These are phyloP conservation scores for Venustaconcha ellipsiformis DNA, from an alignment of 1,140 invertebrate species.

Conservation along the genomic window DNA sequence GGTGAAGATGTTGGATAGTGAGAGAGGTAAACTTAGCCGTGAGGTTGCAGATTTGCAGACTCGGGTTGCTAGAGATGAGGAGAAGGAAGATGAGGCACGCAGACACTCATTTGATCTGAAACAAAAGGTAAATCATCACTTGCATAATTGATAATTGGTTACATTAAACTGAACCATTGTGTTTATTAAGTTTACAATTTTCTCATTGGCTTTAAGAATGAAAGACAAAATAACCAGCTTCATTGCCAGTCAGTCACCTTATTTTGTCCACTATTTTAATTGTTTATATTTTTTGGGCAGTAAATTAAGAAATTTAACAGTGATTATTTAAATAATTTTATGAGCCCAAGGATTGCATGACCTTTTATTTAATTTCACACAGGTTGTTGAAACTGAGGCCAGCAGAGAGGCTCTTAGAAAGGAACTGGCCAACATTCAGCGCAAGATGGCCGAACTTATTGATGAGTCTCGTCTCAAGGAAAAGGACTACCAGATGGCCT, in stretches of 20 bases:
- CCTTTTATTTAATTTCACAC: slow-evolving; percentile 66
- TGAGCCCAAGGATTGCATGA: not conserved
- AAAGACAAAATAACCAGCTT: too few relatives aligned
- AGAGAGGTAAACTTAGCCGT: slow-evolving; percentile 66
- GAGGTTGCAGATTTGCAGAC: slow-evolving; percentile 86
- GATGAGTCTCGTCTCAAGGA: slow-evolving; percentile 66
- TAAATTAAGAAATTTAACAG: too few relatives aligned
- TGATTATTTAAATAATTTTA: not conserved
- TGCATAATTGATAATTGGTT: too few relatives aligned
- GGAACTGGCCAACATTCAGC: slow-evolving; percentile 66
- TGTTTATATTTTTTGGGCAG: too few relatives aligned
- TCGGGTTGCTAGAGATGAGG: slow-evolving; percentile 80
- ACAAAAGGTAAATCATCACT: slow-evolving; percentile 59
- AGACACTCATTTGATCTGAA: slow-evolving; percentile 66
- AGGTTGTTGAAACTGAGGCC: slow-evolving; percentile 85
- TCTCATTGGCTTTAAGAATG: too few relatives aligned
- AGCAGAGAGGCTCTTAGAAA: slow-evolving; percentile 75
- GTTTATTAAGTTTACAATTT: too few relatives aligned
- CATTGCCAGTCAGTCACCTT: too few relatives aligned
- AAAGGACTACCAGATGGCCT: slow-evolving; percentile 65
- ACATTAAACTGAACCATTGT: too few relatives aligned
- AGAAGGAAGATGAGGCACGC: slow-evolving; percentile 80
- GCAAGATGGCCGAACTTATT: slow-evolving; percentile 67
- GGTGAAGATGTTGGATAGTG: slow-evolving; percentile 68
- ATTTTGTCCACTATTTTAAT: too few relatives aligned